phyloP scores from a whole-genome alignment of 2,797 vertebrate genomes.

The Columba guinea region DNA sequence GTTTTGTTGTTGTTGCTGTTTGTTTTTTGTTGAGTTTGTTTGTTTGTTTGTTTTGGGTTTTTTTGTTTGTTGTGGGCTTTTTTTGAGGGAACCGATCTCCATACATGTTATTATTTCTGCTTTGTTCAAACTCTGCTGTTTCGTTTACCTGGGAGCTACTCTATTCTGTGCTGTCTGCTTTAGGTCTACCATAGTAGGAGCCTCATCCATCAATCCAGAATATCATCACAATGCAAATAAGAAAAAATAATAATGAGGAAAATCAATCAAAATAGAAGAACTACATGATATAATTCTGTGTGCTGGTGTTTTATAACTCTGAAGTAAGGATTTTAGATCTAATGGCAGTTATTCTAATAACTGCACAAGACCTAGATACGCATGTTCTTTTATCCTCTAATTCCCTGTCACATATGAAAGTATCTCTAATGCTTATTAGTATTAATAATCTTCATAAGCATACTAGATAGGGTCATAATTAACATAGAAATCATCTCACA shows the following conservation, averaged over 20 bases:
- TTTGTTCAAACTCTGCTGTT: neutral
- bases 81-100: neutral
- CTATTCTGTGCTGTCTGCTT: neutral
- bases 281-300: neutral
- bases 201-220: neutral
- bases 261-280: neutral
- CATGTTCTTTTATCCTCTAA: neutral
- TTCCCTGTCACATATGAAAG: neutral
- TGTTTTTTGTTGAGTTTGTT: too few relatives aligned
- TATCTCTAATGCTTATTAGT: neutral
- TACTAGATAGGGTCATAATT: neutral
- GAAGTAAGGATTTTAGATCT: neutral
- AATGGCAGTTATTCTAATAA: neutral
- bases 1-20: too few relatives aligned
- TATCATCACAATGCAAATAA: neutral
- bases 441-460: neutral
- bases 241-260: neutral
- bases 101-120: neutral
- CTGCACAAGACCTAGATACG: neutral
- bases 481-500: neutral
- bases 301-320: neutral
- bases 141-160: neutral
- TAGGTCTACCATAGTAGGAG: neutral
- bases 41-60: too few relatives aligned
- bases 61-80: neutral